Evolutionary conservation across 2,888 invertebrate species (phyloP).

Genomic region (Erebia palarica): DNA sequence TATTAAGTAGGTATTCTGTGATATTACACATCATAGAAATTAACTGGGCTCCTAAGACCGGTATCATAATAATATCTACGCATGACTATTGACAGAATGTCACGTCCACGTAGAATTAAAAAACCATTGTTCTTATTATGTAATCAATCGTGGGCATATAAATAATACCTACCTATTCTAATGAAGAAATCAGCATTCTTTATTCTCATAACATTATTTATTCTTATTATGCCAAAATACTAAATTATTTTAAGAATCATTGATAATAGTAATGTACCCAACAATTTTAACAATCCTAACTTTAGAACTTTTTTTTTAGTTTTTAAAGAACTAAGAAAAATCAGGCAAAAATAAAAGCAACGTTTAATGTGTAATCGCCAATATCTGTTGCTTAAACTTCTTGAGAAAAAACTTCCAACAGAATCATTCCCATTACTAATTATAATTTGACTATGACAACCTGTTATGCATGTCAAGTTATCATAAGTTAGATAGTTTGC

Average conservation of each 20-base stretch:
- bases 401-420: background rate
- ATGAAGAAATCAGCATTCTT: background rate
- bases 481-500: constrained; percentile 57
- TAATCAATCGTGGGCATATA: constrained; percentile 11
- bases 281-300: background rate
- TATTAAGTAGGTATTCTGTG: too few relatives aligned
- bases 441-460: background rate
- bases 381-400: background rate
- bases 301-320: too few relatives aligned
- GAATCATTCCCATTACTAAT: background rate
- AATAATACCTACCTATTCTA: constrained; percentile 12
- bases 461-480: constrained; percentile 10
- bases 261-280: too few relatives aligned
- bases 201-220: too few relatives aligned
- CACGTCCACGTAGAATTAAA: constrained; percentile 62
- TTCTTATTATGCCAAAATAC: too few relatives aligned
- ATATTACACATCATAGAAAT: background rate
- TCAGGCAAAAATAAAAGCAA: background rate
- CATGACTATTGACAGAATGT: constrained; percentile 45
- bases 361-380: background rate
- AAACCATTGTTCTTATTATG: constrained; percentile 48
- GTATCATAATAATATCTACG: constrained; percentile 14
- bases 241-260: too few relatives aligned
- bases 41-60: background rate
- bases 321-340: background rate